Conservation (phyloP, 2,888 invertebrate genomes). For the Plebejus argus region DNA sequence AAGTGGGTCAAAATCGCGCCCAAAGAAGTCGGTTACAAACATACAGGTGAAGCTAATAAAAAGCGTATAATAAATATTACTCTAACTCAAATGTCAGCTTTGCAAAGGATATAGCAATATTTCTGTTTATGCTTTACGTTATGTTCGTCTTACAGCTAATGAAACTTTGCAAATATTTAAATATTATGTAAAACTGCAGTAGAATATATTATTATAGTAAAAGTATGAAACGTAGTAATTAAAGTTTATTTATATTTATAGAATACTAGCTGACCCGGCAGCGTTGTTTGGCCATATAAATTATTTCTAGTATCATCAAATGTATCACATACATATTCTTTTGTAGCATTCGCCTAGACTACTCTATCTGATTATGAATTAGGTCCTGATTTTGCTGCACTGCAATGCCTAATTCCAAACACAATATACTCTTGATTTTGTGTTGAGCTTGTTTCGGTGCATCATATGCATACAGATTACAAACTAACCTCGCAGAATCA, state of each 20-base stretch:
- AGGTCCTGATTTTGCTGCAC: background rate
- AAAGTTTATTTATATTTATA: no score
- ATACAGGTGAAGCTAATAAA: no score
- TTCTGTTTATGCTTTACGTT: background rate
- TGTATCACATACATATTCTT: no score
- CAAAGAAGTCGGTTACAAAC: no score
- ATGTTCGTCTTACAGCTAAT: background rate
- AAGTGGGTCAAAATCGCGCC: no score
- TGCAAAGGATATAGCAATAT: background rate
- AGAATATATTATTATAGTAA: background rate
- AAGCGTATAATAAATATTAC: no score
- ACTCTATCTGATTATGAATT: no score
- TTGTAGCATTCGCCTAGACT: no score
- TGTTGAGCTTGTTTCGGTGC: background rate
- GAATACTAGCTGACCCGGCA: no score
- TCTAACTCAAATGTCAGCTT: background rate
- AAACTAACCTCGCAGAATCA: constrained; percentile 18
- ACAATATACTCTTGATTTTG: constrained; percentile 18
- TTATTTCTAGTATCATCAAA: no score
- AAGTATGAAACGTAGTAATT: no score
- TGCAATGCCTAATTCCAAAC: background rate
- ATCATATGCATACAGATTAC: constrained; percentile 24
- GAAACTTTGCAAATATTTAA: background rate
- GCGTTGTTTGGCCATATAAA: no score
- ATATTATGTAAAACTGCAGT: background rate